Evolutionary conservation across 2,113 vertebrate species (phyloP).

Genomic region (Dicaeum eximium): DNA sequence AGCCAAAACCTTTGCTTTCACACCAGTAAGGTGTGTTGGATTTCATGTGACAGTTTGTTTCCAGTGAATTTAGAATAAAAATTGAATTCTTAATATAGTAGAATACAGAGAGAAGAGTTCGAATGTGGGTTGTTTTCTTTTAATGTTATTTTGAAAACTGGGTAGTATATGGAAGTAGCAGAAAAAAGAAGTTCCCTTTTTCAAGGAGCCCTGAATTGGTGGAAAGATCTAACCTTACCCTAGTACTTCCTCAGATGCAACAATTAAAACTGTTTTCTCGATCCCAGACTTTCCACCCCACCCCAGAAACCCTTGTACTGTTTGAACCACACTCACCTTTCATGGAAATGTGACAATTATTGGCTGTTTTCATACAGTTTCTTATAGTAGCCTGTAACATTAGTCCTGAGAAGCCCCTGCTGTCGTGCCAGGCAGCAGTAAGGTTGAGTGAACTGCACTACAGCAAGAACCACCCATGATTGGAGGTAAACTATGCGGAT

Average conservation of each 20-base stretch:
- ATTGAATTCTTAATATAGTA: background rate
- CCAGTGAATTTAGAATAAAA: background rate
- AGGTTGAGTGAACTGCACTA: background rate
- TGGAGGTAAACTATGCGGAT: constrained; percentile 69
- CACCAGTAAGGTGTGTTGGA: background rate
- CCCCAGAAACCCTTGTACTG: background rate
- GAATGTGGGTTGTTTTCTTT: background rate
- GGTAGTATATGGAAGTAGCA: background rate
- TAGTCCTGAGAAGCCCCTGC: too few relatives aligned
- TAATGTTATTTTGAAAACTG: background rate
- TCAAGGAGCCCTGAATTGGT: background rate
- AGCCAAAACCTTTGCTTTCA: background rate
- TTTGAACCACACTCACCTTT: background rate
- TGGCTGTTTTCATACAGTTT: background rate
- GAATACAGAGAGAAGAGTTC: background rate
- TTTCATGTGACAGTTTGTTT: background rate
- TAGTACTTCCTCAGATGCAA: background rate
- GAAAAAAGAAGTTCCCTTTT: constrained; percentile 38
- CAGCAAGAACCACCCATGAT: constrained; percentile 33
- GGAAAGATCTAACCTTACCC: background rate
- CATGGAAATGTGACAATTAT: background rate
- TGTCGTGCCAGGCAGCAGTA: background rate
- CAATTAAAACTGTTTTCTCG: background rate
- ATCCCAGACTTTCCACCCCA: background rate
- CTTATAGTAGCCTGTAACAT: background rate